Evolutionary conservation across 2,888 invertebrate genomes (phyloP), one percentile per base, ranked within the genome.

Genomic region (Caenorhabditis uteleia): DNA sequence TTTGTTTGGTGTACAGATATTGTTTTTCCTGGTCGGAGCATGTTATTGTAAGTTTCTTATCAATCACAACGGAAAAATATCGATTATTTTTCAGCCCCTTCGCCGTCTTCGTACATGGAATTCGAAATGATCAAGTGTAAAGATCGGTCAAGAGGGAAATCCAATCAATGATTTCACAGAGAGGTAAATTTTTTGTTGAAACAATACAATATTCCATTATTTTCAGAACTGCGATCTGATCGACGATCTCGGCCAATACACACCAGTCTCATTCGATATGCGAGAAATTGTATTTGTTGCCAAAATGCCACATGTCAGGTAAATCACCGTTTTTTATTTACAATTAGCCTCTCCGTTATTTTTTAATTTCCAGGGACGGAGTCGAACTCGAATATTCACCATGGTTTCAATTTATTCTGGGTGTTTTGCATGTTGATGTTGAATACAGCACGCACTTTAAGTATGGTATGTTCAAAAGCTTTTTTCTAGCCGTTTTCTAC

Each of bases 341-440:
- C n/a, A n/a, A n/a, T n/a, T n/a, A n/a, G n/a, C n/a, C n/a, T n/a
- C n/a, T n/a, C n/a, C n/a, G n/a, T n/a, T n/a, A n/a, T n/a, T n/a
- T n/a, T n/a, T n/a, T n/a, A n/a, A n/a, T n/a, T n/a, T n/a, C 91
- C 0, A 88, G 91, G 44, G 90, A 90, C 56, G 88, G 88, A 49
- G 85, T 87, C 64, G 86, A 88, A 20, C 85, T 94, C 61, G 92
- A 94, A 85, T 98, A 92, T 86, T 93, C 94, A 0, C 88, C 95
- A 70, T 97, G 95, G 95, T 95, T 97, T 84, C 95, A 97, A 85
- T 94, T 92, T 85, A 87, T 98, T 60, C 91, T 97, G 55, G 94
- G 93, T 3, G 90, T 97, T 20, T 85, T 98, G 21, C 90, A 91
- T 84, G 86, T 93, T 29, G 93, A 95, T 70, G 89, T 95, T 59